Evolutionary conservation across 2,888 invertebrate species (phyloP).

Genomic region (Electrophaes corylata): DNA sequence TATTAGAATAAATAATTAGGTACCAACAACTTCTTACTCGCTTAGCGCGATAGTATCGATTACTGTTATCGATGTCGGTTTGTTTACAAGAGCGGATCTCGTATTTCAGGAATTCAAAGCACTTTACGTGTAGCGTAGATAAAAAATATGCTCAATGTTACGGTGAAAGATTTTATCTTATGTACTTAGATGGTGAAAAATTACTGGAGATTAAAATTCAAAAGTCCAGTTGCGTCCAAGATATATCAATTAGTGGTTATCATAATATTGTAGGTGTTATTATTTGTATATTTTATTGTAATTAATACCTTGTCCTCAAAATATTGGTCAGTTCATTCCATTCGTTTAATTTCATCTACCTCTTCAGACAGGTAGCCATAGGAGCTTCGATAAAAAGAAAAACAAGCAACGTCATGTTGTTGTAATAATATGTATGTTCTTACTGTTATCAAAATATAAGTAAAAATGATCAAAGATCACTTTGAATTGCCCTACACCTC

Average conservation of each 20-base stretch:
- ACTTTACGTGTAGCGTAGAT: slow-evolving; percentile 36
- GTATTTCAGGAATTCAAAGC: slow-evolving; percentile 33
- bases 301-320: slow-evolving; percentile 47
- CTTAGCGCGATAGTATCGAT: background rate
- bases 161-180: slow-evolving; percentile 44
- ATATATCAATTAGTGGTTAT: slow-evolving; percentile 34
- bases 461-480: no score
- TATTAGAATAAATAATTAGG: background rate
- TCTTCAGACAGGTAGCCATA: slow-evolving; percentile 12
- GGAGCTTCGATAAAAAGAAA: background rate
- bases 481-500: background rate
- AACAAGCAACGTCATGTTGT: no score
- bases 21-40: background rate
- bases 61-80: slow-evolving; percentile 9
- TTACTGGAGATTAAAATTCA: slow-evolving; percentile 29
- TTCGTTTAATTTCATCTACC: slow-evolving; percentile 47
- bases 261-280: slow-evolving; percentile 50
- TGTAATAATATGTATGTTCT: background rate
- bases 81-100: slow-evolving; percentile 18
- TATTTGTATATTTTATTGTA: slow-evolving; percentile 48
- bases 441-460: no score
- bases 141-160: slow-evolving; percentile 54
- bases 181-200: slow-evolving; percentile 41
- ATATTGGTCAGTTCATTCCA: slow-evolving; percentile 64
- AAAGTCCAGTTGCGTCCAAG: slow-evolving; percentile 30